A percentile compares a stretch with the other conserved stretches of the same genome.
Evolutionary conservation across 1,140 invertebrate genomes (phyloP).

Genomic region (Andrena cerasifolii): DNA sequence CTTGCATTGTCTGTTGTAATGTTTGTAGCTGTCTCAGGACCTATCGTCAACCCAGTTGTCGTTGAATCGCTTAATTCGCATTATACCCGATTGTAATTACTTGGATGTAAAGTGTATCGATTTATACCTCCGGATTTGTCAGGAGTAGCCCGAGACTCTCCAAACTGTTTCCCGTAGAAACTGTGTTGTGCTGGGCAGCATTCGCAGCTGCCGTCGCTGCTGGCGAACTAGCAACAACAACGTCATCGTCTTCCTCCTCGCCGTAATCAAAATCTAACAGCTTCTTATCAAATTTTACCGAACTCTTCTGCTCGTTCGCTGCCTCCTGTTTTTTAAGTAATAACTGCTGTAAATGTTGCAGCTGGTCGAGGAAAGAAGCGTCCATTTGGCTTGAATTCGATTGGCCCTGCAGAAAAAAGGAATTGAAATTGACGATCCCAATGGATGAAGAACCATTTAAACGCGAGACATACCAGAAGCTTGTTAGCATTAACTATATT

Average conservation of each 20-base stretch:
- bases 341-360: conserved; percentile 85
- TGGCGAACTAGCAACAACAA: conserved; percentile 77
- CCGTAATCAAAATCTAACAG: conserved; percentile 93
- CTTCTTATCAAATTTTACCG: conserved; percentile 89
- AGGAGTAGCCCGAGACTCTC: conserved; percentile 79
- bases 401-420: conserved; percentile 69
- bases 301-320: conserved; percentile 75
- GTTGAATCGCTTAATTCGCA: too few relatives aligned
- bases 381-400: conserved; percentile 76
- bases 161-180: conserved; percentile 71
- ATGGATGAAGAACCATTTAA: conserved; percentile 14
- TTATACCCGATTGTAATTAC: not conserved
- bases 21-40: conserved; percentile 88
- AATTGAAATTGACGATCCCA: conserved; percentile 26
- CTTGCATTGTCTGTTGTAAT: conserved; percentile 83
- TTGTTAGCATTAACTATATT: conserved; percentile 79
- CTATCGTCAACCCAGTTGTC: too few relatives aligned
- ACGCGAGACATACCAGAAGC: conserved; percentile 64
- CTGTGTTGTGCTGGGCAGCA: conserved; percentile 72
- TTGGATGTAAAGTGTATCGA: not conserved
- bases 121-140: conserved; percentile 79
- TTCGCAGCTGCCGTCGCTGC: conserved; percentile 64
- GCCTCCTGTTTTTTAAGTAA: conserved; percentile 82
- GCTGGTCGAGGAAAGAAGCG: conserved; percentile 81
- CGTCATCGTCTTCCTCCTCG: conserved; percentile 90